Percentiles rank a stretch among this genome's conserved stretches.
Conservation (phyloP, 2,113 vertebrate species). For the Larimichthys crocea region DNA sequence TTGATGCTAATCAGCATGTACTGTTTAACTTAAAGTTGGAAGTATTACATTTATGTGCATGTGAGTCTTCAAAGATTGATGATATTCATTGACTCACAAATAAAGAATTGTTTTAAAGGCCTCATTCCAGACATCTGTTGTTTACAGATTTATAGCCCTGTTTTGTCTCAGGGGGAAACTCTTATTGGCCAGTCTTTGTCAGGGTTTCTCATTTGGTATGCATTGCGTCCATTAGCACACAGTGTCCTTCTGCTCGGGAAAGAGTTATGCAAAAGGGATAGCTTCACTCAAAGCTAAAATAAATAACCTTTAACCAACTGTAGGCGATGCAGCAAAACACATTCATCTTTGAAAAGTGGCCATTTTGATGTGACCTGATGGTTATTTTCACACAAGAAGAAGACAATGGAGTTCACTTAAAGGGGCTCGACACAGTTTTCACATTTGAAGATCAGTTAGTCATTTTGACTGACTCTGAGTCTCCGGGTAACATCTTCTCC, state of each 20-base stretch:
- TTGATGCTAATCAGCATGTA: slow-evolving; percentile 59
- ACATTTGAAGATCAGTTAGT: background rate
- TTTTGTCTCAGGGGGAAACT: slow-evolving; percentile 45
- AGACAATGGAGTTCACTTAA: slow-evolving; percentile 5
- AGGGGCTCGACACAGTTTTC: background rate
- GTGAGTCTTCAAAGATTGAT: slow-evolving; percentile 63
- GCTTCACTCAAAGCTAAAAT: slow-evolving; percentile 59
- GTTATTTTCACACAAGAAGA: background rate
- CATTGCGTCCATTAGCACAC: slow-evolving; percentile 58
- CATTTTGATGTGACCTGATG: background rate
- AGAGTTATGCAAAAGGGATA: slow-evolving; percentile 58
- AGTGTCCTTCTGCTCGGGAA: slow-evolving; percentile 48
- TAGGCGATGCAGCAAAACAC: slow-evolving; percentile 15
- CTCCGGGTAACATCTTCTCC: background rate
- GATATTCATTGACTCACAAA: slow-evolving; percentile 55
- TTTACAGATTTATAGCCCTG: slow-evolving; percentile 67
- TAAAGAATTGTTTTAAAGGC: slow-evolving; percentile 60
- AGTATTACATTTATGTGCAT: slow-evolving; percentile 53
- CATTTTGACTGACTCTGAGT: background rate
- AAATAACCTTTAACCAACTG: slow-evolving; percentile 45
- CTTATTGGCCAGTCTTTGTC: slow-evolving; percentile 45
- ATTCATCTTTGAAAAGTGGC: slow-evolving; percentile 22
- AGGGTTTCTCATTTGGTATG: slow-evolving; percentile 56
- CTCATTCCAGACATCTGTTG: slow-evolving; percentile 64
- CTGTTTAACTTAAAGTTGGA: slow-evolving; percentile 51